Percentiles rank a stretch among this genome's conserved stretches.
These are phyloP conservation scores for Darevskia nairensis DNA, from an alignment of 2,797 vertebrate genomes.

Conservation along the genomic window DNA sequence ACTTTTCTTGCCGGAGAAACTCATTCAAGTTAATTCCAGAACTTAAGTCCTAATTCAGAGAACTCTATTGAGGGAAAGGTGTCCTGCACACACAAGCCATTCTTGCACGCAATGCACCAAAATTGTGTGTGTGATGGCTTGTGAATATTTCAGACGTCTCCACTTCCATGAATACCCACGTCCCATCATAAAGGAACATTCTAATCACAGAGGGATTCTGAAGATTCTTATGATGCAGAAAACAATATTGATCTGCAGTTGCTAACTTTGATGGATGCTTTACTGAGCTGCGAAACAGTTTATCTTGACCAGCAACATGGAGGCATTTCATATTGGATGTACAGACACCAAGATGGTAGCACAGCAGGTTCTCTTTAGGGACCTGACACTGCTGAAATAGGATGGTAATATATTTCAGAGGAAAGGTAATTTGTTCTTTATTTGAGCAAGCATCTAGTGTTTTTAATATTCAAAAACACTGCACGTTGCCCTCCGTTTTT, in stretches of 20 bases:
- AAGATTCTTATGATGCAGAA: neutral
- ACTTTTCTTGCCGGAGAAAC: neutral
- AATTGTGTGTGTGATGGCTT: neutral
- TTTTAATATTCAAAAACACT: neutral
- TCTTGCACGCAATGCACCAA: neutral
- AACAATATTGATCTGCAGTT: neutral
- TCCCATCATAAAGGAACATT: neutral
- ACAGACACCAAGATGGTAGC: neutral
- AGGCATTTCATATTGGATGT: neutral
- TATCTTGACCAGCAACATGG: neutral
- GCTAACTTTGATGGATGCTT: neutral
- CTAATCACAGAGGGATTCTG: neutral
- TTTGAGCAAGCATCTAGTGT: neutral
- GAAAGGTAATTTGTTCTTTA: neutral
- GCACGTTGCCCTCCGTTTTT: neutral
- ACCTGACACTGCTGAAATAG: neutral
- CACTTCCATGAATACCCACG: neutral
- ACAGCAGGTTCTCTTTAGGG: neutral
- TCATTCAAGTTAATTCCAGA: neutral
- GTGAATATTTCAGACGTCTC: neutral
- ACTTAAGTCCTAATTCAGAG: neutral
- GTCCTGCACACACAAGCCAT: neutral
- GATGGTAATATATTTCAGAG: neutral
- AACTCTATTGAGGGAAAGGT: neutral
- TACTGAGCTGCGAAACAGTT: neutral